Base-by-base conservation (phyloP, 2,797 vertebrate species). In the Gephyroberyx darwinii region DNA sequence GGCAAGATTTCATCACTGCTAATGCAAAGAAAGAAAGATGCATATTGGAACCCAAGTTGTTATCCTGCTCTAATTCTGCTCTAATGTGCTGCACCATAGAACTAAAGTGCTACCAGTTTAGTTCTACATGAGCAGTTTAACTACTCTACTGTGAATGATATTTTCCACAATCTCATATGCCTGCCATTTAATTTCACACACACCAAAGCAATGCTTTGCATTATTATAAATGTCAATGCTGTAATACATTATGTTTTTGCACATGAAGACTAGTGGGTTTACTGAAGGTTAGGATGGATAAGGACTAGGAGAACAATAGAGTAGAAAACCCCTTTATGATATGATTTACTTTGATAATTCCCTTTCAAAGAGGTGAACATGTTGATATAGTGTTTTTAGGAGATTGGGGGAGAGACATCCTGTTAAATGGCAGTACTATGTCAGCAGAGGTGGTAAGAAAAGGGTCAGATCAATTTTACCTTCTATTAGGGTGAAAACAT, bases 231-330 rank as follows among this genome's bases (percentile, higher is more conserved):
- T 86, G 75, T 83, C 69, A 62, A 71, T 80, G 82, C 75, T 56
- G 74, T 82, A 84, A 84, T 83, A 59, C 81, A 84, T 84, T 80
- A 84, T 37, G 78, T 78, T 80, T 74, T 61, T 74, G 84, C 71
- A 86, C 78, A 74, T 73, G 78, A 77, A 84, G 82, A 92, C 88
- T 85, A 88, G 85, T 84, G 80, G 77, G 89, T 79, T 88, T 90
- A 79, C 64, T 71, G 50, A 55, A 77, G 67, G 33, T 89, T 90
- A 82, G 77, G 66, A 64, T 62, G 78, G 83, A 89, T 86, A 78
- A 88, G 81, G 81, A 57, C 70, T 75, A 78, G 66, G 74, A 68
- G 78, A 85, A 84, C 77, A 88, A 80, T 75, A 81, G 4, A 26
- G 26, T 26, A 26, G 26, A 26, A 2, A 26, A 26, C 4, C 26